Base-by-base conservation (phyloP, 2,888 invertebrate species). In the Plemyria rubiginata region DNA sequence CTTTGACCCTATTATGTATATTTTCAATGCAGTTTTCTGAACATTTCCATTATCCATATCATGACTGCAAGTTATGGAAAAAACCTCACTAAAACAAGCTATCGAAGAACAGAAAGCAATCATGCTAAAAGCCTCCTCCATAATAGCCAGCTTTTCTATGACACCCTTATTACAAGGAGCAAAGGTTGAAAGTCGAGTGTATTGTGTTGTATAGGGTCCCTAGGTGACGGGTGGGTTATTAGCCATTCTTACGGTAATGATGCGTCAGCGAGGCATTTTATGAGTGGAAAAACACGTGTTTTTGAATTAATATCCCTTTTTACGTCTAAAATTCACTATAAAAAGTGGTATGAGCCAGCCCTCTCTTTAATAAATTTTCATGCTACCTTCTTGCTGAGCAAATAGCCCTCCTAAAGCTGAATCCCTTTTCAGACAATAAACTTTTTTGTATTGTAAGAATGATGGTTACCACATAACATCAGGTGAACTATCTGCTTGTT, bases 161-260 rank as follows among this genome's bases (percentile, higher is more conserved):
- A 36, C 55, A 43, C 41, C 53, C 53, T n/a, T 64, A 56, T 29
- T 28, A 5, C 28, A 9, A 52, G 2, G 43, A 38, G 1, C 4
- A 56, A 60, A 22, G 53, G 55, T 49, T 56, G 43, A 53, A 41
- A 46, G 12, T 59, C 0, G 15, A 1, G n/a, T 13, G 38, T 2
- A 49, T 29, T 2, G 4, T 54, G n/a, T 48, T 32, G 40, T 22
- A 22, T 13, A 12, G 28, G 8, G 36, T 57, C 57, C 43, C 57
- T 43, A 46, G 46, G 41, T 36, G 54, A n/a, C 43, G n/a, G 38
- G 40, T 43, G 43, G 6, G 41, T 48, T 46, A 64, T 64, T 60
- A 64, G 64, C 60, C 43, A 64, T 64, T 60, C 60, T 56, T 56
- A 53, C 48, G 56, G 40, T 56, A 60, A 64, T 64, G 64, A 64